phyloP scores from a whole-genome alignment of 2,113 vertebrate species.

The Ceyx melanurus region DNA sequence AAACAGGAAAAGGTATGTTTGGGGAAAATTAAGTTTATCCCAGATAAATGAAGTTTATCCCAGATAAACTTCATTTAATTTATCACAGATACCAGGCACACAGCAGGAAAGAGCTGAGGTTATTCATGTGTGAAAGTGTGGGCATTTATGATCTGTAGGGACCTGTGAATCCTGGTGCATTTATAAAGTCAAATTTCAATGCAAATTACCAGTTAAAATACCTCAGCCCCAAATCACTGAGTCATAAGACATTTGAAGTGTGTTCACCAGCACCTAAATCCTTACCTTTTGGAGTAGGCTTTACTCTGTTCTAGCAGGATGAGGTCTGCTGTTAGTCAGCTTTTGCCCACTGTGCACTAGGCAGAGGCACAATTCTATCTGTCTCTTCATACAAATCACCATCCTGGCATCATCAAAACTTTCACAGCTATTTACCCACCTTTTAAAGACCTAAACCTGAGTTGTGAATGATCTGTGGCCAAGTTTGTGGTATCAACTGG shows the following conservation, averaged over 20 bases:
- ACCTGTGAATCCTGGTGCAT: background rate
- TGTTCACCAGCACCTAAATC: background rate
- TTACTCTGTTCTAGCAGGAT: background rate
- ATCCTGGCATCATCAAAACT: background rate
- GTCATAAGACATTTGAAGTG: background rate
- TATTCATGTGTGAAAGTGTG: background rate
- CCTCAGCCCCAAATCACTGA: background rate
- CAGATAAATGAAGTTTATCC: too few species aligned
- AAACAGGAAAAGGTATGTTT: background rate
- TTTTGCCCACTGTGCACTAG: background rate
- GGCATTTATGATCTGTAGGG: background rate
- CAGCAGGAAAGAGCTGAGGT: background rate
- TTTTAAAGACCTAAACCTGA: background rate
- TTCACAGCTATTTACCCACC: background rate
- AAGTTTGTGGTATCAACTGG: background rate
- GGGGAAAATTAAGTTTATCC: background rate
- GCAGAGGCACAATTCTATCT: background rate
- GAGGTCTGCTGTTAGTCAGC: background rate
- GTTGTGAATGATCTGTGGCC: background rate
- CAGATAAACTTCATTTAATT: too few species aligned
- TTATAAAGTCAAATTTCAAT: background rate
- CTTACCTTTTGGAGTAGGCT: background rate
- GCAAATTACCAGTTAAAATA: background rate
- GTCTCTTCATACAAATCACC: background rate
- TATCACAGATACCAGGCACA: background rate